Percentiles rank a stretch among this genome's conserved stretches.
Conservation (phyloP, 2,797 vertebrate genomes). For the Nyctalus aviator region DNA sequence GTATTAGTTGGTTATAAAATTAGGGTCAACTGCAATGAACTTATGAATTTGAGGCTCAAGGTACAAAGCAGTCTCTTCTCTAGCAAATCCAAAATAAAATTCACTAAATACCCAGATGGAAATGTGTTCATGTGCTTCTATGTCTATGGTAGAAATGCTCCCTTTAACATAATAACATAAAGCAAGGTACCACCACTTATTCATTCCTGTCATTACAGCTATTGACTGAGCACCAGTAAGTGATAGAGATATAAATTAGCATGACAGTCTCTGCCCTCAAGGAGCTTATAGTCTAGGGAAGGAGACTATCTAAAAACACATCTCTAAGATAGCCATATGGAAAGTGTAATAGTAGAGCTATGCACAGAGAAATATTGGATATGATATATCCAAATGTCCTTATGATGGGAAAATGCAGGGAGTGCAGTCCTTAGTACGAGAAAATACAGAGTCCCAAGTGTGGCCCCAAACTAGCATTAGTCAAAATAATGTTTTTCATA, state of each 20-base stretch:
- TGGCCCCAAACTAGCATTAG: background rate
- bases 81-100: slow-evolving; percentile 1
- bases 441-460: background rate
- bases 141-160: background rate
- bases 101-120: background rate
- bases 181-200: background rate
- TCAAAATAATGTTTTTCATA: background rate
- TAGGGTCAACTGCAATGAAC: background rate
- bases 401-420: background rate
- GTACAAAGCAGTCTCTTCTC: background rate
- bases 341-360: background rate
- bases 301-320: background rate
- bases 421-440: background rate
- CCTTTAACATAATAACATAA: background rate
- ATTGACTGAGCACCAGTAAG: background rate
- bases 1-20: background rate
- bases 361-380: background rate
- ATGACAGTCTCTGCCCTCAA: background rate
- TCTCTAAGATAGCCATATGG: background rate
- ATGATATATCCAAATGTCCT: background rate
- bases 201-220: background rate
- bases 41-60: background rate
- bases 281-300: background rate
- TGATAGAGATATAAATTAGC: background rate
- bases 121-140: background rate